Evolutionary conservation across 2,797 vertebrate species (phyloP).

Genomic region (Tachyglossus aculeatus): DNA sequence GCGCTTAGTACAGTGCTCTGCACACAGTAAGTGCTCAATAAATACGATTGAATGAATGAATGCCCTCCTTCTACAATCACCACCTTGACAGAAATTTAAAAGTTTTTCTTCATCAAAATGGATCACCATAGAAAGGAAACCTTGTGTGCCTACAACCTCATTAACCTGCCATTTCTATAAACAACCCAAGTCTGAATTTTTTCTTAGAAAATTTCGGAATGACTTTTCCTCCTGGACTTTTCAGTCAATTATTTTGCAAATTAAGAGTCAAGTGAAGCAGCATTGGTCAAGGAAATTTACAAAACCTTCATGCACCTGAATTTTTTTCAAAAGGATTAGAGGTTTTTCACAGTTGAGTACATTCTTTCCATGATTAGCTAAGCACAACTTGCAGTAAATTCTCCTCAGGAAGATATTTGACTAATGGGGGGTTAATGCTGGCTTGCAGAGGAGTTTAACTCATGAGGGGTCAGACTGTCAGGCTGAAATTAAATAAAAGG

Average conservation of each 20-base stretch:
- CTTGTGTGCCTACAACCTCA: too few species aligned
- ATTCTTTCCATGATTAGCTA: conserved; percentile 65
- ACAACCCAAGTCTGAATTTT: too few species aligned
- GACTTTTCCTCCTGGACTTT: too few species aligned
- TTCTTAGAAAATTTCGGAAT: too few species aligned
- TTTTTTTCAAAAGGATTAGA: conserved; percentile 36
- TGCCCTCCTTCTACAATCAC: too few species aligned
- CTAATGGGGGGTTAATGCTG: conserved; percentile 35
- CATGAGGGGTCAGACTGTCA: conserved; percentile 23
- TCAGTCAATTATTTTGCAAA: neutral
- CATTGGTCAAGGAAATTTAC: neutral
- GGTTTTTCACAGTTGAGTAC: conserved; percentile 44
- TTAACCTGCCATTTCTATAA: too few species aligned
- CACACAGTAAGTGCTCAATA: too few species aligned
- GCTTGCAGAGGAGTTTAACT: neutral
- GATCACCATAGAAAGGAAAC: too few species aligned
- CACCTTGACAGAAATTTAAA: too few species aligned
- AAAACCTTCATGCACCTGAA: neutral
- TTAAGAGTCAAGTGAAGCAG: neutral
- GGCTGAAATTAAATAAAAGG: conserved; percentile 7
- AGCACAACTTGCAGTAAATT: conserved; percentile 24
- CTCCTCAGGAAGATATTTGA: conserved; percentile 37
- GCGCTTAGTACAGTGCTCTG: too few species aligned
- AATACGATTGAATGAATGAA: too few species aligned
- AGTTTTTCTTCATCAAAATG: too few species aligned